Evolutionary conservation across 2,888 invertebrate genomes (phyloP), one percentile per base, ranked within the genome.

Genomic region (Athalia cordata): DNA sequence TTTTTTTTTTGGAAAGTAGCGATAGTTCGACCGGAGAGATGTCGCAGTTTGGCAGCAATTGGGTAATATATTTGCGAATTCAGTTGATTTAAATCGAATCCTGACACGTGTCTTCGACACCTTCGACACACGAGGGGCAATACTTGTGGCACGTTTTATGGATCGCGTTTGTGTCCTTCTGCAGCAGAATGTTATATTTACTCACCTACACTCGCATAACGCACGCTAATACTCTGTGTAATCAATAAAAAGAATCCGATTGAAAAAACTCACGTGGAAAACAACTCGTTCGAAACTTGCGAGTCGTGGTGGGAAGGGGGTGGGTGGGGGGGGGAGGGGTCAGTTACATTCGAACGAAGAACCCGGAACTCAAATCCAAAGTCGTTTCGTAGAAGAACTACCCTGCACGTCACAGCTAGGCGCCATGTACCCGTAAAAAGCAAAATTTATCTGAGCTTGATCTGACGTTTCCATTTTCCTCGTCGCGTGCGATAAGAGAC

Each of bases 401-500:
- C 11, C 45, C 29, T 29, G 29, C 29, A 15, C 62, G 62, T 62
- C 75, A 47, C 9, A 52, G 55, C 29, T 55, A n/a, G 59, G 5
- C 47, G 72, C 57, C 57, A 72, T 45, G 57, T 47, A n/a, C 6
- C 13, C 11, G 75, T 75, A 62, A 62, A 75, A 75, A 62, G 61
- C 49, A 62, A 50, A 75, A 75, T 75, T 61, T 75, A 75, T 75
- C 75, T 13, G 47, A 59, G 62, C 62, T 75, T 64, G 50, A 75
- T 75, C 75, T 75, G 64, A 64, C 75, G 64, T 61, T 75, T 75
- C 62, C 75, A 75, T 75, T 64, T 75, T 61, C 62, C 29, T 29
- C 52, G 62, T 75, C 50, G 75, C 75, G 75, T 75, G 75, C 62
- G 75, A 75, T 75, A 75, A 62, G 75, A 75, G 29, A n/a, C 62